Percentiles rank a stretch among this genome's conserved stretches.
These are phyloP conservation scores for Eumaeus atala DNA, from an alignment of 1,140 invertebrate genomes.

Conservation along the genomic window DNA sequence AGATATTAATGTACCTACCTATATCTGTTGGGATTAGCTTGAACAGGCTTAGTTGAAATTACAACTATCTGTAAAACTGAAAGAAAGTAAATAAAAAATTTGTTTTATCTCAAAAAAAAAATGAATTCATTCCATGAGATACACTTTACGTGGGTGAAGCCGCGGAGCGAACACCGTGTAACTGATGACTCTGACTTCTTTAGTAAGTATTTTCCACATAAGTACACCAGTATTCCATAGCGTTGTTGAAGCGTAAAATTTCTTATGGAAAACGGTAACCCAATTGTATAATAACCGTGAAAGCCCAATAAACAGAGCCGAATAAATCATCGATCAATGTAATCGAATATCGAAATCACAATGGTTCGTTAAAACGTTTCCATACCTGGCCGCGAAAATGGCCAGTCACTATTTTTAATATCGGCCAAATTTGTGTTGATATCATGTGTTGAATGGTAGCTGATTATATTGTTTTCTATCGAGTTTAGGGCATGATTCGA, in stretches of 20 bases:
- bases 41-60: no score
- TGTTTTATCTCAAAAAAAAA: no score
- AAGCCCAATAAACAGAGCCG: slow-evolving; percentile 36
- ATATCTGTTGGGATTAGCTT: no score
- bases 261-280: slow-evolving; percentile 8
- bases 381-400: slow-evolving; percentile 50
- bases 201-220: no score
- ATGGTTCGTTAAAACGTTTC: slow-evolving; percentile 61
- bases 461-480: slow-evolving; percentile 68
- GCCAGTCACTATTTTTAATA: slow-evolving; percentile 67
- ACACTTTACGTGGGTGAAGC: no score
- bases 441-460: slow-evolving; percentile 53
- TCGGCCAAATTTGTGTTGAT: slow-evolving; percentile 31
- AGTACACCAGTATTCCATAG: background rate
- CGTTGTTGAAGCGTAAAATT: slow-evolving; percentile 13
- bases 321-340: slow-evolving; percentile 56
- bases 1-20: no score
- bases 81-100: no score
- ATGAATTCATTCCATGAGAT: no score
- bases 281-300: slow-evolving; percentile 38
- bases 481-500: slow-evolving; percentile 52
- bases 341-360: slow-evolving; percentile 64
- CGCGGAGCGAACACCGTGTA: no score
- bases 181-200: no score
- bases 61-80: no score